phyloP scores from a whole-genome alignment of 2,888 invertebrate genomes.

The Orthosia cruda region DNA sequence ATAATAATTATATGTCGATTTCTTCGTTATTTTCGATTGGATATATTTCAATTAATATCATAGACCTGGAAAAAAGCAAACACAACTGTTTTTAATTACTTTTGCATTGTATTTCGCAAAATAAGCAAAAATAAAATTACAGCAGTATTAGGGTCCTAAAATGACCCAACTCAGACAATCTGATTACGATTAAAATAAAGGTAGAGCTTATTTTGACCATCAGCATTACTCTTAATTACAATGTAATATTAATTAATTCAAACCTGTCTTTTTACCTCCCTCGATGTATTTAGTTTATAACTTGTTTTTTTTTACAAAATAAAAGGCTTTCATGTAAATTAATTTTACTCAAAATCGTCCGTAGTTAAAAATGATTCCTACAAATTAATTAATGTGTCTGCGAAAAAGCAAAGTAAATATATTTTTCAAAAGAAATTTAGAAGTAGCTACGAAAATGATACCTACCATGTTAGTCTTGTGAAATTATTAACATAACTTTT shows the following conservation, averaged over 20 bases:
- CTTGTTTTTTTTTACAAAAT: slow-evolving; percentile 5
- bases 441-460: not conserved
- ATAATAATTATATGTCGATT: too few species aligned
- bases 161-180: slow-evolving; percentile 52
- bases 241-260: slow-evolving; percentile 45
- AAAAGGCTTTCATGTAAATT: not conserved
- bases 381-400: not conserved
- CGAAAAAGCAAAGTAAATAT: not conserved
- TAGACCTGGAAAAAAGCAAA: not conserved
- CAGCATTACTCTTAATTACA: slow-evolving; percentile 43
- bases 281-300: slow-evolving; percentile 18
- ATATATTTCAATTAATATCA: not conserved
- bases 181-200: slow-evolving; percentile 55
- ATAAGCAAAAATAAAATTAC: slow-evolving; percentile 38
- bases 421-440: not conserved
- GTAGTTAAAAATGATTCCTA: not conserved
- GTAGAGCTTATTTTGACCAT: slow-evolving; percentile 43
- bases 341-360: not conserved
- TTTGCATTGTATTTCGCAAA: not conserved
- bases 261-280: slow-evolving; percentile 34
- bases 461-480: not conserved
- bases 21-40: too few species aligned
- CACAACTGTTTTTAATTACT: not conserved
- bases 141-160: slow-evolving; percentile 25
- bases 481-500: not conserved